Conservation (phyloP, 1,140 invertebrate genomes). For the Lamellibrachia luymesi region DNA sequence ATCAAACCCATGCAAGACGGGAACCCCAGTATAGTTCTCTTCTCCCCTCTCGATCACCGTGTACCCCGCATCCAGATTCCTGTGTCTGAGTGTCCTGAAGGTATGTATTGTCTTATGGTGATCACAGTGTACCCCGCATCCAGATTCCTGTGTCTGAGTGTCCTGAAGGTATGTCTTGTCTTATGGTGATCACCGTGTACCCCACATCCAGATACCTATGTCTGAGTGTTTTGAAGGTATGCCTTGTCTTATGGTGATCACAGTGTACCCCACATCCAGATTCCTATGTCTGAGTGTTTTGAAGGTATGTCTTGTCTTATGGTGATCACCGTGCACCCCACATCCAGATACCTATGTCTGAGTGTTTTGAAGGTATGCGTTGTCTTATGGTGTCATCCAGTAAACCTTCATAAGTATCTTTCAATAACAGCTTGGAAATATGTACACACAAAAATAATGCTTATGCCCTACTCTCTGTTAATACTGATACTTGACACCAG, state of each 20-base stretch:
- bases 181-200: slow-evolving; percentile 67
- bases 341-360: no score
- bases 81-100: slow-evolving; percentile 62
- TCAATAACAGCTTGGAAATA: background rate
- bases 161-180: slow-evolving; percentile 55
- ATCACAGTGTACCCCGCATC: slow-evolving; percentile 71
- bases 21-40: slow-evolving; percentile 62
- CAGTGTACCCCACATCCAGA: background rate
- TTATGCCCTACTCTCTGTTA: no score
- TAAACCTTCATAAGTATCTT: background rate
- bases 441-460: no score
- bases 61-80: slow-evolving; percentile 72
- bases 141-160: slow-evolving; percentile 66
- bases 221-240: slow-evolving; percentile 62
- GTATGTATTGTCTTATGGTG: slow-evolving; percentile 46
- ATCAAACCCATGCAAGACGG: slow-evolving; percentile 65
- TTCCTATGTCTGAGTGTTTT: no score
- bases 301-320: no score
- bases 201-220: slow-evolving; percentile 68
- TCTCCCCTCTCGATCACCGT: slow-evolving; percentile 72
- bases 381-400: background rate
- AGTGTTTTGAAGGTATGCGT: no score
- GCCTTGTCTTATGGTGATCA: background rate
- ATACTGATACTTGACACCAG: no score
- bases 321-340: background rate